Evolutionary conservation across 2,797 vertebrate species (phyloP).

Genomic region (Synanceia verrucosa): DNA sequence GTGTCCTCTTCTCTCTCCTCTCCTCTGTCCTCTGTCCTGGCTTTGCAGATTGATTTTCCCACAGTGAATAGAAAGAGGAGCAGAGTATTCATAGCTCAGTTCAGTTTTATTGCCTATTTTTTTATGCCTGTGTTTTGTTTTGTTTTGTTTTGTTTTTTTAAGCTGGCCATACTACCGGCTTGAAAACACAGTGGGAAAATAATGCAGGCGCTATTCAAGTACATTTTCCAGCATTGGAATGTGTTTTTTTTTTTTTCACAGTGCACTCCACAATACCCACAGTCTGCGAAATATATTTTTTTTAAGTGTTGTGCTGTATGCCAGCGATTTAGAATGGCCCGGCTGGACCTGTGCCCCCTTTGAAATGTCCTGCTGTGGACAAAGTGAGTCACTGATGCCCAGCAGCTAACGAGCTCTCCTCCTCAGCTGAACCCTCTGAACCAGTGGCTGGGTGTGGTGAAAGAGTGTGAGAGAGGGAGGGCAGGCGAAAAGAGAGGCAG

Average conservation of each 20-base stretch:
- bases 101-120: slow-evolving; percentile 14
- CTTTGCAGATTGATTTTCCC: slow-evolving; percentile 32
- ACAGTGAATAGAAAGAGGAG: slow-evolving; percentile 10
- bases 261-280: slow-evolving; percentile 47
- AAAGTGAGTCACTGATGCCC: slow-evolving; percentile 76
- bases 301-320: slow-evolving; percentile 49
- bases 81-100: slow-evolving; percentile 22
- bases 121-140: neutral
- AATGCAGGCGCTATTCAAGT: neutral
- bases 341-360: slow-evolving; percentile 53
- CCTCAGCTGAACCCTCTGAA: slow-evolving; percentile 72
- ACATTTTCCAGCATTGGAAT: slow-evolving; percentile 26
- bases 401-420: slow-evolving; percentile 55
- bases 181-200: slow-evolving; percentile 18
- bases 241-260: slow-evolving; percentile 7
- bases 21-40: neutral
- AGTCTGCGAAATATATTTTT: slow-evolving; percentile 54
- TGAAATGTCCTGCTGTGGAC: slow-evolving; percentile 63
- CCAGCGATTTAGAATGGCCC: slow-evolving; percentile 56
- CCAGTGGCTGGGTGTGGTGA: slow-evolving; percentile 62
- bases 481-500: slow-evolving; percentile 30
- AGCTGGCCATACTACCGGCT: neutral
- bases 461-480: slow-evolving; percentile 30
- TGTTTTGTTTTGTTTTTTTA: too few relatives aligned
- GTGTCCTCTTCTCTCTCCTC: neutral